Base-by-base conservation (phyloP, 2,888 invertebrate species). In the Phyto melanocephala region DNA sequence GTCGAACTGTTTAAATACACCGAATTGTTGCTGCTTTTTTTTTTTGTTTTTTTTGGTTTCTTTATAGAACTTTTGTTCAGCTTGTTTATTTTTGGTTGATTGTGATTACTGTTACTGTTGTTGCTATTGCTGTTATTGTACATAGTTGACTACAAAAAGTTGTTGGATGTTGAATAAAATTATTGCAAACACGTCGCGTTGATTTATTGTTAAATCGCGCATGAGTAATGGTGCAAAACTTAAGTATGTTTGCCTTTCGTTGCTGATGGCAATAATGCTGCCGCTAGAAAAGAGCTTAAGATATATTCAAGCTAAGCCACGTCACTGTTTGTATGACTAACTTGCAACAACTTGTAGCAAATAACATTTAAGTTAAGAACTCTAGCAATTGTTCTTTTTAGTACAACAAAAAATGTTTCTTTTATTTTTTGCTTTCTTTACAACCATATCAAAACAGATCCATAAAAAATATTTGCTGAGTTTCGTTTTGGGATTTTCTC, bases 121-220 rank as follows among this genome's bases (percentile, higher is more conserved):
- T 56, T 65, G 79, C 63, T 63, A 42, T 62, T 60, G 56, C 56
- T 70, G 47, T 60, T 72, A 42, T 65, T 67, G 76, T 76, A 76
- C 70, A 76, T 82, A 78, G 67, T 81, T 80, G 81, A 79, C 70
- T 81, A 78, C 56, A 67, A 63, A 75, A 80, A 76, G 72, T 80
- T 76, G 81, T 81, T 80, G 83, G 80, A 75, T 84, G 83, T 83
- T 89, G 89, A 89, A 88, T 88, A 88, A 89, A 89, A 89, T 89
- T 89, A 89, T 89, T 89, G 89, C 88, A 88, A 88, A 89, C 89
- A 89, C 89, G 89, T 89, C 89, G 88, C 88, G 88, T 89, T 89
- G 89, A 89, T 89, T 89, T 89, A 89, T 89, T 89, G 88, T 89
- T 89, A 88, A 88, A 89, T 88, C 89, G 89, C 88, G 89, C 88